These are phyloP conservation scores for Trididemnum miniatum DNA, from an alignment of 23 tunicate species.

Conservation along the genomic window DNA sequence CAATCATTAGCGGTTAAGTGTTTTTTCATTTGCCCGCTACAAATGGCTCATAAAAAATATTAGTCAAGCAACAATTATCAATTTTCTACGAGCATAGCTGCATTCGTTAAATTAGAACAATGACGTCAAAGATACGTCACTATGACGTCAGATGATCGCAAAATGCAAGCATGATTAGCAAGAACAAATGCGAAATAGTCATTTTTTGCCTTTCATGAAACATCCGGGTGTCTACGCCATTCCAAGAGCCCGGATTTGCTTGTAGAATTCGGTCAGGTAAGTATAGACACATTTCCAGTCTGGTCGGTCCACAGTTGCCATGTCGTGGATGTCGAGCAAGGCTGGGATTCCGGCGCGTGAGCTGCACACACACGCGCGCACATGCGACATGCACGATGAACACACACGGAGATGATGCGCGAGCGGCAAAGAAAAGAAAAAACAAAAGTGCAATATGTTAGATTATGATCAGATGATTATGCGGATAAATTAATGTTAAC, in stretches of 20 bases:
- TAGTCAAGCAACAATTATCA: too few relatives aligned
- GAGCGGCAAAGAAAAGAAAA: background rate
- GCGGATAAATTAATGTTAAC: too few relatives aligned
- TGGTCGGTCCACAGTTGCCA: constrained; percentile 61
- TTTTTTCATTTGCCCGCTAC: too few relatives aligned
- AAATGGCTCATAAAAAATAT: too few relatives aligned
- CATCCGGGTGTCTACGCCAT: constrained; percentile 18
- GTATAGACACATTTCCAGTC: constrained; percentile 98
- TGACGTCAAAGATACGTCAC: too few relatives aligned
- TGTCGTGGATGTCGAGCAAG: constrained; percentile 78
- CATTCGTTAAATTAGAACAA: too few relatives aligned
- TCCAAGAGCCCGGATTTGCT: constrained; percentile 73
- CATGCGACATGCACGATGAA: background rate
- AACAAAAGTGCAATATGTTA: constrained; percentile 3
- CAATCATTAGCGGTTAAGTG: too few relatives aligned
- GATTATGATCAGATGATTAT: too few relatives aligned
- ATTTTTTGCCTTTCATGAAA: background rate
- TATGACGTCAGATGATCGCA: background rate
- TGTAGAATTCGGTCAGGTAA: constrained; percentile 86
- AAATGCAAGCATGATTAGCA: background rate
- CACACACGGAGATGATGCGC: too few relatives aligned
- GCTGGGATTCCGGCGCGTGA: constrained; percentile 54
- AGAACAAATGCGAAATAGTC: background rate
- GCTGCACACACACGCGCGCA: constrained; percentile 30
- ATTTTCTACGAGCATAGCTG: too few relatives aligned